Evolutionary conservation across 2,888 invertebrate genomes (phyloP).

Genomic region (Apomyelois bistriatella): DNA sequence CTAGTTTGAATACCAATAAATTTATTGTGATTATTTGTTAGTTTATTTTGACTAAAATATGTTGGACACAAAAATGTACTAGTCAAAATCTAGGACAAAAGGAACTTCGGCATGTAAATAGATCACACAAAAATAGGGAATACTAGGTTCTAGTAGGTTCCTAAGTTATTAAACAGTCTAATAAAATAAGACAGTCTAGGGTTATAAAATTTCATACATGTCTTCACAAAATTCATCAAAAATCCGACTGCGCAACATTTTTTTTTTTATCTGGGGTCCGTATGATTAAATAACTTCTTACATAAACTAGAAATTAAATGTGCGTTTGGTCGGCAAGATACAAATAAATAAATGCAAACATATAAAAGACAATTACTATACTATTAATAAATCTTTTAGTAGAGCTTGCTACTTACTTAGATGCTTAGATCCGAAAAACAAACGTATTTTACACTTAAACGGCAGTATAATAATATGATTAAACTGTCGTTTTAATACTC

Average conservation of each 20-base stretch:
- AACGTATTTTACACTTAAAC: no score
- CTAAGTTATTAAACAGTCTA: constrained; percentile 6
- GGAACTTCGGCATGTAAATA: constrained; percentile 8
- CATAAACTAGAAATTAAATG: no score
- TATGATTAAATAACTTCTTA: background rate
- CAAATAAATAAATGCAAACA: no score
- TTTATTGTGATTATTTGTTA: constrained; percentile 1
- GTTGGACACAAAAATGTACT: constrained; percentile 1
- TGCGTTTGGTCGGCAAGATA: no score
- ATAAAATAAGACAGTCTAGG: constrained; percentile 5
- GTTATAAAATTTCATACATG: constrained; percentile 3
- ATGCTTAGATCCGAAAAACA: no score
- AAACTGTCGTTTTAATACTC: no score
- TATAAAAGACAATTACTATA: no score
- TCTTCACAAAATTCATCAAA: constrained; percentile 15
- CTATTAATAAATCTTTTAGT: no score
- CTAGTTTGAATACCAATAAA: constrained; percentile 1
- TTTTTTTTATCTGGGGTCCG: background rate
- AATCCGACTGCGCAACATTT: background rate
- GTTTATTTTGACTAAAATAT: background rate
- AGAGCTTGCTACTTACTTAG: no score
- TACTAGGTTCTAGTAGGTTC: background rate
- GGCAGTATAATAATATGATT: no score
- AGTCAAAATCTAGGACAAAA: constrained; percentile 7
- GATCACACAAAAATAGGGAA: constrained; percentile 8